phyloP scores from a whole-genome alignment of 2,113 vertebrate species.

The Dasyprocta punctata region DNA sequence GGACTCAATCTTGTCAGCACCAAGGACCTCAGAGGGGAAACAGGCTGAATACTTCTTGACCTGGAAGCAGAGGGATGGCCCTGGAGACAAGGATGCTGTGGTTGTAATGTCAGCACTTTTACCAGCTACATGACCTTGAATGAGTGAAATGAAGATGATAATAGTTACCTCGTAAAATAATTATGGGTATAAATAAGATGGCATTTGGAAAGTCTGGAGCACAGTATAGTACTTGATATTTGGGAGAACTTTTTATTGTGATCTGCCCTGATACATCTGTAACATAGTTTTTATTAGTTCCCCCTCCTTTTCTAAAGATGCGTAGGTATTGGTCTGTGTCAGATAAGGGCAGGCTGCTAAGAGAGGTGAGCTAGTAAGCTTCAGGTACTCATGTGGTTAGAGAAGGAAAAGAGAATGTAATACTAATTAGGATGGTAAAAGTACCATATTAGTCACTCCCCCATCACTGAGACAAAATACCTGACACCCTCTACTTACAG shows the following conservation, averaged over 20 bases:
- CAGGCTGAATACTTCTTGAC: background rate
- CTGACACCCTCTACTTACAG: background rate
- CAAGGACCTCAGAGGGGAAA: constrained; percentile 25
- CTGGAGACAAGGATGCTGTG: background rate
- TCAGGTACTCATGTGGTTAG: background rate
- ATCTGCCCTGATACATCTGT: background rate
- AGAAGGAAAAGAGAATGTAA: background rate
- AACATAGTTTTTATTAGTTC: background rate
- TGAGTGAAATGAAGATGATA: background rate
- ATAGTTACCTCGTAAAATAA: background rate
- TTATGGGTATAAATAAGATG: background rate
- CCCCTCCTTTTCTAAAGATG: background rate
- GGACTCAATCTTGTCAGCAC: constrained; percentile 57
- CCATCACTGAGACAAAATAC: background rate
- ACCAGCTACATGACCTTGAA: background rate
- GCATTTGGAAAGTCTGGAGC: background rate
- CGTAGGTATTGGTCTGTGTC: background rate
- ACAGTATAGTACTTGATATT: background rate
- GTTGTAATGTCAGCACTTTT: background rate
- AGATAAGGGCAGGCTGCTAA: background rate
- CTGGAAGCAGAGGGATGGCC: background rate
- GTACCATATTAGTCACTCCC: background rate
- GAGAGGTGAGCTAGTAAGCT: background rate
- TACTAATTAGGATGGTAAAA: constrained; percentile 23
- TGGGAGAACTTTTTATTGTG: background rate